Conservation (phyloP, 2,888 invertebrate species). For the Rambutsinella grinnellia region DNA sequence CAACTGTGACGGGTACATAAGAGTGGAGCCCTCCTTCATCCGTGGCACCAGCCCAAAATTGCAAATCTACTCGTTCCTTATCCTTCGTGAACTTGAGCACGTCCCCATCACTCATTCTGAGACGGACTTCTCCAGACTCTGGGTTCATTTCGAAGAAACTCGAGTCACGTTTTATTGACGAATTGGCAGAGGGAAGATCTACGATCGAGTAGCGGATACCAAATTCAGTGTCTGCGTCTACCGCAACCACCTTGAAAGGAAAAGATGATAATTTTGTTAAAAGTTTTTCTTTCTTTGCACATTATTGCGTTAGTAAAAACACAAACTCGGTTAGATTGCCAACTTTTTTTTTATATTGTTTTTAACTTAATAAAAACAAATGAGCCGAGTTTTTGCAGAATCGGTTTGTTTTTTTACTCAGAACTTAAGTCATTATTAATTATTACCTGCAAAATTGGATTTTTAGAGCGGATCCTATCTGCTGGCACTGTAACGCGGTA, state of each 20-base stretch:
- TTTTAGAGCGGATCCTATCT: slow-evolving; percentile 62
- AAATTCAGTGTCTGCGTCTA: slow-evolving; percentile 83
- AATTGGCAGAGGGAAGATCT: slow-evolving; percentile 72
- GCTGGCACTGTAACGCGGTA: slow-evolving; percentile 70
- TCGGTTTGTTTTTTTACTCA: too few relatives aligned
- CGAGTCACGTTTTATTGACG: slow-evolving; percentile 72
- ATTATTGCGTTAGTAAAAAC: too few relatives aligned
- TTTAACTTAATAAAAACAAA: not conserved
- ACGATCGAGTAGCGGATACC: slow-evolving; percentile 84
- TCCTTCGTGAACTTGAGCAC: slow-evolving; percentile 61
- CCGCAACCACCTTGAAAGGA: slow-evolving; percentile 74
- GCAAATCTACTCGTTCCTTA: slow-evolving; percentile 61
- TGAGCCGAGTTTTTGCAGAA: not conserved
- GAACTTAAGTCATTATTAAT: slow-evolving; percentile 12
- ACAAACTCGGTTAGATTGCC: not conserved
- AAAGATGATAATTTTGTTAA: not conserved
- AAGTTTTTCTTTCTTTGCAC: not conserved
- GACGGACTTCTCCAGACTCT: slow-evolving; percentile 80
- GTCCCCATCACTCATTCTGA: slow-evolving; percentile 68
- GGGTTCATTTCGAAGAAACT: slow-evolving; percentile 83
- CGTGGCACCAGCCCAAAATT: slow-evolving; percentile 65
- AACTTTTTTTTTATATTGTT: not conserved
- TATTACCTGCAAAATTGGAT: slow-evolving; percentile 65
- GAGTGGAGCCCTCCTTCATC: slow-evolving; percentile 65
- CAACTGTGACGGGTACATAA: slow-evolving; percentile 65